Evolutionary conservation across 2,113 vertebrate species (phyloP), one percentile per base, ranked within the genome.

Genomic region (Salvator merianae): DNA sequence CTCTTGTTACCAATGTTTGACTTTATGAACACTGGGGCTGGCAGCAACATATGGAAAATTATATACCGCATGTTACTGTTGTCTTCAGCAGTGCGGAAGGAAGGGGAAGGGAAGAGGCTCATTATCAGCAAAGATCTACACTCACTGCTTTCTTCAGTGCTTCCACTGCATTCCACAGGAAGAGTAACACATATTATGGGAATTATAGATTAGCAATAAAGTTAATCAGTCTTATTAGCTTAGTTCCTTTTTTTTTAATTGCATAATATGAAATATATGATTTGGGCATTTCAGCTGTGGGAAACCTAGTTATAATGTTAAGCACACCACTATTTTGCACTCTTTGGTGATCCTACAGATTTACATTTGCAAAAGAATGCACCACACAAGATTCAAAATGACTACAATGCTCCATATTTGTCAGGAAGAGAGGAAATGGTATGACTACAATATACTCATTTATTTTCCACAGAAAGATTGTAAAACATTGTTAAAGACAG

Each of bases 391-490:
- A 75, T 63, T 88, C 78, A 26, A 88, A 86, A n/a, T 26, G 43
- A 88, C 84, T 65, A 26, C 73, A 83, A n/a, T 36, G 53, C 84
- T 6, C 77, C 82, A 88, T 30, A 47, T 28, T 86, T 88, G 78
- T 50, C 75, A 86, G 36, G 13, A 76, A 38, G 43, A 84, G 8
- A 12, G 34, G 47, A 83, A 90, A 83, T 28, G 85, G 24, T 5
- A 69, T 84, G 40, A 82, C 87, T 90, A 91, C 76, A 71, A 9
- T 55, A 59, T 32, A 78, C 3, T 76, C 72, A 62, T 63, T 55
- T 84, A 86, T 76, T 86, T 89, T 81, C 87, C 75, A 73, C 40
- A 87, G 73, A 90, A 84, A 86, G 36, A 43, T 84, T 86, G 77
- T 76, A 77, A 89, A 91, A 89, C 0, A 69, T 50, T 34, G 74